Conservation (phyloP, 2,113 vertebrate genomes). For the Limanda limanda region DNA sequence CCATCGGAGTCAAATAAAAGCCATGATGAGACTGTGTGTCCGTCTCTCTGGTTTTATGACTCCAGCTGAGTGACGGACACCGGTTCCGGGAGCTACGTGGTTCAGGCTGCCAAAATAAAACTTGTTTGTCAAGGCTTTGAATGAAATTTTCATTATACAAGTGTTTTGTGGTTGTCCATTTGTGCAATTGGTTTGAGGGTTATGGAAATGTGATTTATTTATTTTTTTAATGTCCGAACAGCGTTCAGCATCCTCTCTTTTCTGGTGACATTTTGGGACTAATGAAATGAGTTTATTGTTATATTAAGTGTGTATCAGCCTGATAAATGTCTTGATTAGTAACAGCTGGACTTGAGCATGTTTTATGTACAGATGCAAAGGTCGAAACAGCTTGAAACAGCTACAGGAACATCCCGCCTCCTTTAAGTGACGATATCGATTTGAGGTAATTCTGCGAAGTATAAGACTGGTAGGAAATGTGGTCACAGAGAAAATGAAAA, state of each 20-base stretch:
- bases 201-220: neutral
- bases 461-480: neutral
- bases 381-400: neutral
- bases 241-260: neutral
- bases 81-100: slow-evolving; percentile 40
- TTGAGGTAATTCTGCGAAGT: neutral
- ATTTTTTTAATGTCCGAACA: neutral
- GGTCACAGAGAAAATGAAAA: neutral
- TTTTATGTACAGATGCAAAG: neutral
- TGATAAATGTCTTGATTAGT: neutral
- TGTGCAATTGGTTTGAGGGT: slow-evolving; percentile 26
- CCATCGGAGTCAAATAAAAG: slow-evolving; percentile 70
- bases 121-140: slow-evolving; percentile 34
- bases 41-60: slow-evolving; percentile 55
- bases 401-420: neutral
- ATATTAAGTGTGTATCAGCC: neutral
- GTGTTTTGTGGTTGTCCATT: slow-evolving; percentile 33
- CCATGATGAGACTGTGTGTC: slow-evolving; percentile 65
- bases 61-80: slow-evolving; percentile 63
- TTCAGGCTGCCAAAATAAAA: slow-evolving; percentile 38
- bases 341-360: neutral
- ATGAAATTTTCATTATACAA: slow-evolving; percentile 29
- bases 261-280: slow-evolving; percentile 22
- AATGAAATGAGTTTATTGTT: slow-evolving; percentile 21
- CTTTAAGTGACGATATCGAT: neutral